Evolutionary conservation across 2,797 vertebrate species (phyloP), one percentile per base, ranked within the genome.

Genomic region (Xerus rutilus): DNA sequence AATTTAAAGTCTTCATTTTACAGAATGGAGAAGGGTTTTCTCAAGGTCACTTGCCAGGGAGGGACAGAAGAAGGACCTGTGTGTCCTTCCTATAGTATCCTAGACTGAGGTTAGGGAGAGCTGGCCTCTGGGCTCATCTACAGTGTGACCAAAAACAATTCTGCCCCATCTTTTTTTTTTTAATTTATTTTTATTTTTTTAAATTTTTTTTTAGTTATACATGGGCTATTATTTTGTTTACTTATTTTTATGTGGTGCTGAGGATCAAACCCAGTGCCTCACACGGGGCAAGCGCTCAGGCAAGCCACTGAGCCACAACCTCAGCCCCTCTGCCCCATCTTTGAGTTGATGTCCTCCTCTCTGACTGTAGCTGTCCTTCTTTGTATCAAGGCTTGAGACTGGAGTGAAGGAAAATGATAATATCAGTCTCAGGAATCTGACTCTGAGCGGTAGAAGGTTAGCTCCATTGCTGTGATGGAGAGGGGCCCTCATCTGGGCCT

Each of bases 41-140:
- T 95, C 79, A 94, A 97, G 94, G 93, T 97, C 94, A 94, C 65
- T 54, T 74, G 39, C 21, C 67, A 81, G 57, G 39, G 43, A 67
- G 14, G 85, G 62, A 15, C 77, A 54, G 89, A 93, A 23, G 9
- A 62, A 88, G 64, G 64, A 76, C 89, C 28, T 70, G n/a, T 87
- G 39, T 72, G 54, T 52, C 65, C n/a, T 79, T 73, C 30, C 62
- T 1, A 54, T 23, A 2, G 65, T 35, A 25, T 77, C 15, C 47
- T 86, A 35, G 54, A 59, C n/a, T 25, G 88, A 45, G 25, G 54
- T 49, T 91, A 39, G 70, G 79, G 73, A 69, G 81, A 90, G 25
- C 54, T 81, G 62, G 17, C 76, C 12, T 85, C 70, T 82, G 39
- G 15, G 30, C 67, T 30, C 54, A 49, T 89, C 70, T 49, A 23